Evolutionary conservation across 1,140 invertebrate genomes (phyloP).

Genomic region (Bombus superbus): DNA sequence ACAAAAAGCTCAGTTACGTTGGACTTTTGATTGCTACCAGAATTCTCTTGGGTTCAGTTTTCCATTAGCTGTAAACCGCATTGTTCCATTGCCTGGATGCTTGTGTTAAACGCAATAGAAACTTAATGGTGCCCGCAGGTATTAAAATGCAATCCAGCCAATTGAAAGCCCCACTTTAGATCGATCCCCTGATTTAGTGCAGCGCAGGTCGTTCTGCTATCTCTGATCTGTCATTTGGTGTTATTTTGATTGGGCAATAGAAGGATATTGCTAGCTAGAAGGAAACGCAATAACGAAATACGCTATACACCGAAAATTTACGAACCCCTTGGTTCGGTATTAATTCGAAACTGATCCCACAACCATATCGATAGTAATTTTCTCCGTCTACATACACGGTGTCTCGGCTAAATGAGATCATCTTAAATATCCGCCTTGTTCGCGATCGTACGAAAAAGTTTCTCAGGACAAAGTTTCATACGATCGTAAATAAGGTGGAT

Average conservation of each 20-base stretch:
- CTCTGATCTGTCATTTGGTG: background rate
- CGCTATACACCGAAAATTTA: no score
- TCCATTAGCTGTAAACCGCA: conserved; percentile 42
- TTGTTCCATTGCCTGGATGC: conserved; percentile 19
- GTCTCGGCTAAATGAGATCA: no score
- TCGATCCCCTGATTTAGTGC: conserved; percentile 19
- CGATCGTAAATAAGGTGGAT: no score
- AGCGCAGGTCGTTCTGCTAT: background rate
- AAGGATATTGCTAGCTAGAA: no score
- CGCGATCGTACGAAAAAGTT: no score
- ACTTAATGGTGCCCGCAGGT: conserved; percentile 31
- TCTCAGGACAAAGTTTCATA: no score
- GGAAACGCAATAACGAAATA: background rate
- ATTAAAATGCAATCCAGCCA: conserved; percentile 42
- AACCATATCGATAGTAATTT: background rate
- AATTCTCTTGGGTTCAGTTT: conserved; percentile 30
- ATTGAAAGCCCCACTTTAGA: conserved; percentile 31
- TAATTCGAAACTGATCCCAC: background rate
- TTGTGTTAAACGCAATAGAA: conserved; percentile 35
- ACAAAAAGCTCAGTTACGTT: conserved; percentile 20
- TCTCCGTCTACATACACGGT: background rate
- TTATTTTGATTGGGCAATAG: background rate
- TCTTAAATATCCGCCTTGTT: no score
- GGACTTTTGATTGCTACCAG: conserved; percentile 25
- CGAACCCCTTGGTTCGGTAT: background rate